These are phyloP conservation scores for Pimpla rufipes DNA, from an alignment of 2,888 invertebrate genomes.

Conservation along the genomic window DNA sequence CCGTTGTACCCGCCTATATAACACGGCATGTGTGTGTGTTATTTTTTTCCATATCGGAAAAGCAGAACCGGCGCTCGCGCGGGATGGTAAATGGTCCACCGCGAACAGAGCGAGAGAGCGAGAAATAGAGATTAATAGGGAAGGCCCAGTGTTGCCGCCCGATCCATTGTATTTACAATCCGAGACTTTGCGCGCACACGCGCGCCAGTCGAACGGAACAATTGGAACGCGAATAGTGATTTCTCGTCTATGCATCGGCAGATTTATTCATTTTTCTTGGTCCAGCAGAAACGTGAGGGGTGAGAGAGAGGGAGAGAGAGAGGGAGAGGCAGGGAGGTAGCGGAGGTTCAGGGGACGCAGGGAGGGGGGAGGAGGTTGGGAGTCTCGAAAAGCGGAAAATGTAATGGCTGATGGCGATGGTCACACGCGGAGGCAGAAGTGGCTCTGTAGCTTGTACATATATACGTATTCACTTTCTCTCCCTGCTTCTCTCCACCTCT, in stretches of 20 bases:
- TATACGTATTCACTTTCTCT: constrained; percentile 33
- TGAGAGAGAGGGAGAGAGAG: constrained; percentile 58
- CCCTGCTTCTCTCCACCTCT: background rate
- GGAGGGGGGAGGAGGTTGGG: constrained; percentile 66
- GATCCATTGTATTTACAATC: constrained; percentile 34
- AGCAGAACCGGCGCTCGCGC: background rate
- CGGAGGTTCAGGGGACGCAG: constrained; percentile 20
- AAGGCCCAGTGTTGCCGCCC: constrained; percentile 21
- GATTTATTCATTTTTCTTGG: constrained; percentile 49
- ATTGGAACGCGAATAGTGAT: constrained; percentile 35
- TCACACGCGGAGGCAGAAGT: constrained; percentile 28
- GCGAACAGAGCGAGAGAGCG: constrained; percentile 4
- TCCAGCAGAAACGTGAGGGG: constrained; percentile 29
- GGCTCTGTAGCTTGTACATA: constrained; percentile 34
- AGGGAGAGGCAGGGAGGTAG: constrained; percentile 49
- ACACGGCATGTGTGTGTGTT: background rate
- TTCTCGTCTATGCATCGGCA: constrained; percentile 22
- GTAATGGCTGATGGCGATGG: constrained; percentile 53
- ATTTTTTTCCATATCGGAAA: constrained; percentile 50
- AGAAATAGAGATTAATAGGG: constrained; percentile 43
- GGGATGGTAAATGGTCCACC: constrained; percentile 28
- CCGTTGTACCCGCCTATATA: constrained; percentile 9
- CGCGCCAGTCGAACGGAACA: constrained; percentile 22
- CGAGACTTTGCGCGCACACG: background rate
- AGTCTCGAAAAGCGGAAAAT: constrained; percentile 63